Percentiles rank a stretch among this genome's conserved stretches.
These are phyloP conservation scores for Caenorhabditis japonica DNA, from an alignment of 2,888 invertebrate genomes.

Conservation along the genomic window DNA sequence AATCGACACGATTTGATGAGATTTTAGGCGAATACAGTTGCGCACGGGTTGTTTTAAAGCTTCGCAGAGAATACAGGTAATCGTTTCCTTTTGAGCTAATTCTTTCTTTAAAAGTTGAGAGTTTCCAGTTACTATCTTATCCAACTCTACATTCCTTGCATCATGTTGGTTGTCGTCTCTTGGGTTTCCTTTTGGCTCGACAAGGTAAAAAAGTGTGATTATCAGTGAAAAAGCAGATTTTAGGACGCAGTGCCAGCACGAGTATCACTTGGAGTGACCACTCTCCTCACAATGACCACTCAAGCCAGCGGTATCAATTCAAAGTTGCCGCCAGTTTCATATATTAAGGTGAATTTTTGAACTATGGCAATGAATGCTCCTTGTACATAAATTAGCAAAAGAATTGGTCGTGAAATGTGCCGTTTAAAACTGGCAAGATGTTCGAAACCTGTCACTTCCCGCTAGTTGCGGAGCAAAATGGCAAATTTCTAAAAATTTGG, in stretches of 20 bases:
- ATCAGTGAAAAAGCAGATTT: slow-evolving; percentile 1
- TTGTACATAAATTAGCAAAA: too few species aligned
- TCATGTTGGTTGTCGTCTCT: slow-evolving; percentile 86
- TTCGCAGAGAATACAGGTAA: slow-evolving; percentile 75
- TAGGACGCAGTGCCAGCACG: slow-evolving; percentile 77
- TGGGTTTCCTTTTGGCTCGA: slow-evolving; percentile 77
- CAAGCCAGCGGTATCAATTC: slow-evolving; percentile 83
- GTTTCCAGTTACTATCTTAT: slow-evolving; percentile 76
- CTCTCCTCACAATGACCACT: slow-evolving; percentile 75
- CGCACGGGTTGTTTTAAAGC: slow-evolving; percentile 71
- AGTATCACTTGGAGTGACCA: slow-evolving; percentile 76
- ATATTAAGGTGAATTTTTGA: slow-evolving; percentile 65
- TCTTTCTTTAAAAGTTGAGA: too few species aligned
- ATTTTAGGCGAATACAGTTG: slow-evolving; percentile 76
- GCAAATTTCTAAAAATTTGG: too few species aligned
- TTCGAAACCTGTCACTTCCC: too few species aligned
- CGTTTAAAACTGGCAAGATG: too few species aligned
- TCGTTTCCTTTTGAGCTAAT: too few species aligned
- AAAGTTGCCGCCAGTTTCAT: slow-evolving; percentile 76
- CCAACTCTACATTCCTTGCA: slow-evolving; percentile 97
- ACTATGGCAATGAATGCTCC: too few species aligned
- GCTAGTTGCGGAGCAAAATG: too few species aligned
- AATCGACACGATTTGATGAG: slow-evolving; percentile 1
- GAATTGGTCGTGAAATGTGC: too few species aligned
- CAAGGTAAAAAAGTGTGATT: slow-evolving; percentile 60